Evolutionary conservation across 1,140 invertebrate genomes (phyloP).

Genomic region (Philopotamus ludificatus): DNA sequence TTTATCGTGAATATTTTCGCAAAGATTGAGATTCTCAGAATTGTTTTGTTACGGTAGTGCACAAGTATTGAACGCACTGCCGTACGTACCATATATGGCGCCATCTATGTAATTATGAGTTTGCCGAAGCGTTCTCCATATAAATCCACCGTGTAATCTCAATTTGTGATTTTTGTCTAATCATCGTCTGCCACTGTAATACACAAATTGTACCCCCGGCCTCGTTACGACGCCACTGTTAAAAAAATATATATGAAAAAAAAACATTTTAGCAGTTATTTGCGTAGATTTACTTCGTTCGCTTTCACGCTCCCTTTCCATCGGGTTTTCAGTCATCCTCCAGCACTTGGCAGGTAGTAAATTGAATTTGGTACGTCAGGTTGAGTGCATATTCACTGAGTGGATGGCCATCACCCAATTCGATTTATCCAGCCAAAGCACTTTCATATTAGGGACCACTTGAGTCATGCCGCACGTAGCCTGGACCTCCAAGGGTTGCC

Average conservation of each 20-base stretch:
- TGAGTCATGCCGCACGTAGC: constrained; percentile 2
- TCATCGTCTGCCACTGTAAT: too few relatives aligned
- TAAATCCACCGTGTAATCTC: not conserved
- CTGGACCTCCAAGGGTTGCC: not conserved
- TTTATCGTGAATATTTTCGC: too few relatives aligned
- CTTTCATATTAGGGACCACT: constrained; percentile 34
- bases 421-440: constrained; percentile 35
- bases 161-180: not conserved
- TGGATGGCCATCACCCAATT: constrained; percentile 37
- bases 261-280: too few relatives aligned
- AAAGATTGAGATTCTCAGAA: not conserved
- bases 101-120: not conserved
- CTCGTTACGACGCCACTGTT: too few relatives aligned
- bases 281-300: not conserved
- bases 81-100: too few relatives aligned
- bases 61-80: constrained; percentile 1
- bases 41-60: constrained; percentile 2
- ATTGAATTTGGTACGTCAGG: constrained; percentile 41
- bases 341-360: constrained; percentile 31
- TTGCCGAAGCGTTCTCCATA: not conserved
- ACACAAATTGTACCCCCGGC: too few relatives aligned
- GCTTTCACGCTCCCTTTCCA: not conserved
- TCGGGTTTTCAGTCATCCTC: constrained; percentile 4
- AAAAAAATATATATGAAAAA: too few relatives aligned
- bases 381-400: constrained; percentile 41